Percentiles rank a stretch among this genome's conserved stretches.
Evolutionary conservation across 2,113 vertebrate species (phyloP).

Genomic region (Zosterops borbonicus): DNA sequence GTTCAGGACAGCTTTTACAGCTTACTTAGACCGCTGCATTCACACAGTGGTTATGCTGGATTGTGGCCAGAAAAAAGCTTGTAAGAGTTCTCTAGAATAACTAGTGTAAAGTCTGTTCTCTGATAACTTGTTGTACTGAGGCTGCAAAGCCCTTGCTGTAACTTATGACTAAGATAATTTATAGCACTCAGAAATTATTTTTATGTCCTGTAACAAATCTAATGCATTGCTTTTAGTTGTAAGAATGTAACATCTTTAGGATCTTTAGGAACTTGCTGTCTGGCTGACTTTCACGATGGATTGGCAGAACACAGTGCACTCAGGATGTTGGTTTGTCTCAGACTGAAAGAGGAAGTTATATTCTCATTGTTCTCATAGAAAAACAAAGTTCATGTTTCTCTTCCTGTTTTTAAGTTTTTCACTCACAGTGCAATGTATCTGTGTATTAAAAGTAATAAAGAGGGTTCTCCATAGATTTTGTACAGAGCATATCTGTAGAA

Average conservation of each 20-base stretch:
- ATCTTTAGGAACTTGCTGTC: neutral
- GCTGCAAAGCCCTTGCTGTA: neutral
- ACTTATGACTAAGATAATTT: neutral
- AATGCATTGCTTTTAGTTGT: neutral
- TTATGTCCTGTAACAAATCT: neutral
- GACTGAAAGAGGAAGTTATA: neutral
- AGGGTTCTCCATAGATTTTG: neutral
- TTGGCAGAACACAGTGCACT: neutral
- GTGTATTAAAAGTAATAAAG: neutral
- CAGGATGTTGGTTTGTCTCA: neutral
- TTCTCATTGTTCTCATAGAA: neutral
- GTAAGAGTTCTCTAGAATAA: neutral
- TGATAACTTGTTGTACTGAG: neutral
- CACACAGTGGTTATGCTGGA: neutral
- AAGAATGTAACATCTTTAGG: neutral
- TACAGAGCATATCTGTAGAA: neutral
- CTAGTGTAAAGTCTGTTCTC: neutral
- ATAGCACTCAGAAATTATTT: neutral
- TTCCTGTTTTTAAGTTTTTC: neutral
- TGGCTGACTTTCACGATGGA: neutral
- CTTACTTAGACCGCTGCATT: neutral
- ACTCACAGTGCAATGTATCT: neutral
- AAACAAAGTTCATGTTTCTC: neutral
- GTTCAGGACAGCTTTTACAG: neutral
- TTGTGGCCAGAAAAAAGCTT: neutral